Base-by-base conservation (phyloP, 2,888 invertebrate genomes). In the Volucella zonaria region DNA sequence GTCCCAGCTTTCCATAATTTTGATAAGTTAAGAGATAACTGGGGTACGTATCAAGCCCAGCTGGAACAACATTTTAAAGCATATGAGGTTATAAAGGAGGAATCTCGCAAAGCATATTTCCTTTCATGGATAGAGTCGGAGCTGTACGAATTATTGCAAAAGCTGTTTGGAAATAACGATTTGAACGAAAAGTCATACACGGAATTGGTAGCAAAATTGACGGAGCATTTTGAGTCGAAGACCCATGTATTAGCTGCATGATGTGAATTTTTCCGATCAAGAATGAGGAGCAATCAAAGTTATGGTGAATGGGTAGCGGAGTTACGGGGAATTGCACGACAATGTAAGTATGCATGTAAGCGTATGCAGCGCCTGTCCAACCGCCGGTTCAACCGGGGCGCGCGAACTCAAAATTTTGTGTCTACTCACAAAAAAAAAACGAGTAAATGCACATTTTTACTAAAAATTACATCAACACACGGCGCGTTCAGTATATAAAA, bases 291-390 rank as follows among this genome's bases (percentile, higher is more conserved):
- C n/a, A 56, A 73, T 10, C 85, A 86, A 77, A 62, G 73, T 15
- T 87, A 81, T 9, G 80, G 76, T 70, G 86, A 86, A 8, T 87
- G 82, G 76, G 15, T 87, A 56, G 80, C 85, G 52, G 86, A 87
- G 10, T 62, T 86, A n/a, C 73, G 87, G n/a, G 87, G 87, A 8
- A 56, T 86, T 15, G 86, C 86, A 9, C 61, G 77, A 73, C 74
- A 67, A 18, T 87, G 83, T 31, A 68, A 80, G n/a, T 87, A 77
- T 58, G 66, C 80, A 2, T 87, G 87, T 40, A 61, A 23, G n/a
- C n/a, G n/a, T n/a, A n/a, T n/a, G n/a, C n/a, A n/a, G n/a, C n/a
- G n/a, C n/a, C n/a, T n/a, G n/a, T n/a, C n/a, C n/a, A n/a, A n/a
- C n/a, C n/a, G n/a, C n/a, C n/a, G n/a, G n/a, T n/a, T n/a, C n/a